Conservation (phyloP, 2,113 vertebrate genomes). For the Meleagris gallopavo region DNA sequence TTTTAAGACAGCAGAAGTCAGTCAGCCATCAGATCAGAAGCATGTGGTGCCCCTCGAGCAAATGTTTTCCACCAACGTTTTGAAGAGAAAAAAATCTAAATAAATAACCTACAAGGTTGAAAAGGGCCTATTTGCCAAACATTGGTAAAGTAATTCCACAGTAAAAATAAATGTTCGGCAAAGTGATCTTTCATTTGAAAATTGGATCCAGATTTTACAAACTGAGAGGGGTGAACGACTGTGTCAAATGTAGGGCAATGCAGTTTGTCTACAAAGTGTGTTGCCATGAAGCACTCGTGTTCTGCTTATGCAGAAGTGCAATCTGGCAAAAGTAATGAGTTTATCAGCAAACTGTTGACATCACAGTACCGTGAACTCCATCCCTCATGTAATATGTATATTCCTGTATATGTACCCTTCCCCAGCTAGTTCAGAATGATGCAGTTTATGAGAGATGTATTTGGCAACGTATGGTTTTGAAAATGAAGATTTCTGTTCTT, state of each 20-base stretch:
- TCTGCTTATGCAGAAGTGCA: conserved; percentile 4
- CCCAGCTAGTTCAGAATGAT: conserved; percentile 22
- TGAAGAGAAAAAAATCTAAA: conserved; percentile 71
- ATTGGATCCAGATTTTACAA: conserved; percentile 78
- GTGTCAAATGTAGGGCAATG: conserved; percentile 8
- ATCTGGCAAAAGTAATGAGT: conserved; percentile 8
- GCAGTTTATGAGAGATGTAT: conserved; percentile 56
- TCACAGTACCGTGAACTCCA: not conserved
- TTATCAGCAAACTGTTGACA: conserved; percentile 38
- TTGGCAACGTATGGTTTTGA: conserved; percentile 50
- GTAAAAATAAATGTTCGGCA: conserved; percentile 74
- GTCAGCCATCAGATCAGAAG: conserved; percentile 57
- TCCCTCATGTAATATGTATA: not conserved
- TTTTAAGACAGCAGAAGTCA: conserved; percentile 38
- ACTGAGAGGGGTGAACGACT: conserved; percentile 42
- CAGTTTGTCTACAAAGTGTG: conserved; percentile 17
- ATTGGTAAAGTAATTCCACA: conserved; percentile 64
- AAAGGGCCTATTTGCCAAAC: conserved; percentile 66
- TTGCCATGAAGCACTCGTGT: conserved; percentile 1
- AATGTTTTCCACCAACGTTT: conserved; percentile 75
- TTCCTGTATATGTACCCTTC: not conserved
- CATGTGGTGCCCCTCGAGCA: conserved; percentile 66
- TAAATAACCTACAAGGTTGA: conserved; percentile 52
- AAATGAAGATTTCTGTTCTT: conserved; percentile 66
- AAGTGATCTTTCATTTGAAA: conserved; percentile 78